Base-by-base conservation (phyloP, 1,140 invertebrate species). In the Armadillidium nasatum region DNA sequence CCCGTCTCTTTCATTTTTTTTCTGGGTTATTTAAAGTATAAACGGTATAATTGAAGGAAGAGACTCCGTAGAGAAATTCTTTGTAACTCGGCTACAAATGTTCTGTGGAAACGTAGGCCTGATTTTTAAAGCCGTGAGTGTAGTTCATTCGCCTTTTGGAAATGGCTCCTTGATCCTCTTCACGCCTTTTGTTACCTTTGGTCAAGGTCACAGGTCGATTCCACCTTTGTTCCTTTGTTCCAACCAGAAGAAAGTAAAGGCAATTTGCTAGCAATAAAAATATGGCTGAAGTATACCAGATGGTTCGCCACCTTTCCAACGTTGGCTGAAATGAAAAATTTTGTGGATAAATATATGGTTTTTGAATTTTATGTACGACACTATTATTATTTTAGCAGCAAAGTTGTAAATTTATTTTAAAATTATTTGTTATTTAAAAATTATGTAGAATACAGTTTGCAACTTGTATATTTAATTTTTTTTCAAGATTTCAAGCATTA, bases 191-290 rank as follows among this genome's bases (percentile, higher is more conserved):
- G 66, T 78, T 75, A n/a, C 73, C 72, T 60, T 13, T 60, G 6
- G 74, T 73, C 66, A 73, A 73, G 6, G 74, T 67, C 13, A 78
- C 76, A 7, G 79, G 79, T 43, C 79, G 23, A 72, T 80, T 80
- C 79, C 79, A 80, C 44, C 75, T 71, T 68, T 80, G 79, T 54
- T 80, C 79, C 60, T 80, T 80, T 19, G 79, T 76, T 54, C 76
- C 75, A 13, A 68, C 75, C 76, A 80, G 75, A 44, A 80, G 66
- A 75, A 80, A 80, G 77, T 78, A 71, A 44, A 80, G 79, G 68
- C 79, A 80, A 60, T 78, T 80, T 74, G 76, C 78, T 11, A 80
- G 72, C 23, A 76, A 54, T 21, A 80, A 68, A 23, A 80, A 74
- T 46, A 80, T 77, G 19, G 79, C 79, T 0, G 73, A 76, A 9